Evolutionary conservation across 2,113 vertebrate genomes (phyloP).

Genomic region (Clarias batrachus): DNA sequence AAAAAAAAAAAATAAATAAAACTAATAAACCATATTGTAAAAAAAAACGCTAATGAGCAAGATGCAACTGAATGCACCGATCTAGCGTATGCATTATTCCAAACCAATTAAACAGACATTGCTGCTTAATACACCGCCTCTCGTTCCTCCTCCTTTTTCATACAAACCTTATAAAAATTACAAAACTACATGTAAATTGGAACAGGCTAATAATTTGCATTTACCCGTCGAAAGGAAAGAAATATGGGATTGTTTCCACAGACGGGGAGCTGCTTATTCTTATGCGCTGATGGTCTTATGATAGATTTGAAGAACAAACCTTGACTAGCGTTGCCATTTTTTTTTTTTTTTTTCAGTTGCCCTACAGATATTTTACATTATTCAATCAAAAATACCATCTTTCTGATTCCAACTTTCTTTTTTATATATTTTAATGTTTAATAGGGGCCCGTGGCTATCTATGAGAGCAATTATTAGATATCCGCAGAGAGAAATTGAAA

Average conservation of each 20-base stretch:
- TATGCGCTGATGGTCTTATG: conserved; percentile 59
- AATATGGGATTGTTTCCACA: conserved; percentile 64
- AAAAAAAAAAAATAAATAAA: background rate
- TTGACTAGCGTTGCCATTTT: conserved; percentile 75
- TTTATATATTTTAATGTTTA: conserved; percentile 95
- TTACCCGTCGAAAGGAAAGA: conserved; percentile 60
- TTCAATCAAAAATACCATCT: conserved; percentile 95
- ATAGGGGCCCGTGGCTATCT: conserved; percentile 89
- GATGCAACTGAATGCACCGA: background rate
- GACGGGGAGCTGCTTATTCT: conserved; percentile 69
- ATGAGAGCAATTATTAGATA: conserved; percentile 94
- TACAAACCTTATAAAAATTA: conserved; percentile 53
- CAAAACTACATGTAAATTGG: conserved; percentile 57
- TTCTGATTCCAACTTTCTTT: conserved; percentile 88
- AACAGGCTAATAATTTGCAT: conserved; percentile 69
- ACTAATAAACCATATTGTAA: conserved; percentile 26
- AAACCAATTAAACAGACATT: conserved; percentile 26
- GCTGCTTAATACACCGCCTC: background rate
- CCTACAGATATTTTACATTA: conserved; percentile 93
- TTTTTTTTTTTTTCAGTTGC: conserved; percentile 72
- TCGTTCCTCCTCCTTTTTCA: conserved; percentile 35
- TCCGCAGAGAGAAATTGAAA: conserved; percentile 95
- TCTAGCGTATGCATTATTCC: background rate
- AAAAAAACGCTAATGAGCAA: conserved; percentile 24
- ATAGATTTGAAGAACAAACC: conserved; percentile 77